phyloP scores from a whole-genome alignment of 2,113 vertebrate genomes.

The Rallus limicola region DNA sequence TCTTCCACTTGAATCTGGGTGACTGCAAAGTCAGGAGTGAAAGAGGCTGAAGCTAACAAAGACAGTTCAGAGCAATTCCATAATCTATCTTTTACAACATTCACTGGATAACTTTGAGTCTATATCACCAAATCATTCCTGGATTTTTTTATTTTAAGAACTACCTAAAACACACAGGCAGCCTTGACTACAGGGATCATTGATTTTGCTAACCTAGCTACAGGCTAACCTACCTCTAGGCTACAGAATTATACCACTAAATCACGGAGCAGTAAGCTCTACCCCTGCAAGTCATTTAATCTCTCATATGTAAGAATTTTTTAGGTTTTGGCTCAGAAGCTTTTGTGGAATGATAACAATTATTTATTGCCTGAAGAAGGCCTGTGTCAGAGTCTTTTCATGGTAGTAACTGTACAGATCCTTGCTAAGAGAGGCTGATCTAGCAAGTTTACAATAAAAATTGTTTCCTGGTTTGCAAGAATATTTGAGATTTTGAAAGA shows the following conservation, averaged over 20 bases:
- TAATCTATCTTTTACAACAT: constrained; percentile 26
- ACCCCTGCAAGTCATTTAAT: background rate
- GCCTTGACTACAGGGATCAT: background rate
- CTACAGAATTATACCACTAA: background rate
- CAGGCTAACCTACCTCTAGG: background rate
- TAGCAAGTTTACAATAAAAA: background rate
- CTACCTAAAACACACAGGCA: background rate
- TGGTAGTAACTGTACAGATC: background rate
- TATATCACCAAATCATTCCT: background rate
- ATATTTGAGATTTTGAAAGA: background rate
- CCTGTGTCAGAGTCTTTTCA: background rate
- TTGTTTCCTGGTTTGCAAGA: background rate
- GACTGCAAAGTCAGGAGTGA: background rate
- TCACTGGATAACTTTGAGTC: background rate
- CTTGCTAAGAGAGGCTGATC: background rate
- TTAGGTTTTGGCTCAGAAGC: background rate
- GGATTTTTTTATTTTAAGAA: background rate
- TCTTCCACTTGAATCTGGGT: background rate
- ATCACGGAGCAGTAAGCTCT: background rate
- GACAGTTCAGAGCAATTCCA: background rate
- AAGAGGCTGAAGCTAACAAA: background rate
- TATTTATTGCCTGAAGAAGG: background rate
- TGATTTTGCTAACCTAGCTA: constrained; percentile 22
- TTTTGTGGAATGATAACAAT: background rate
- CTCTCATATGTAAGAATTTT: background rate